Evolutionary conservation across 2,113 vertebrate genomes (phyloP).

Genomic region (Zingel zingel): DNA sequence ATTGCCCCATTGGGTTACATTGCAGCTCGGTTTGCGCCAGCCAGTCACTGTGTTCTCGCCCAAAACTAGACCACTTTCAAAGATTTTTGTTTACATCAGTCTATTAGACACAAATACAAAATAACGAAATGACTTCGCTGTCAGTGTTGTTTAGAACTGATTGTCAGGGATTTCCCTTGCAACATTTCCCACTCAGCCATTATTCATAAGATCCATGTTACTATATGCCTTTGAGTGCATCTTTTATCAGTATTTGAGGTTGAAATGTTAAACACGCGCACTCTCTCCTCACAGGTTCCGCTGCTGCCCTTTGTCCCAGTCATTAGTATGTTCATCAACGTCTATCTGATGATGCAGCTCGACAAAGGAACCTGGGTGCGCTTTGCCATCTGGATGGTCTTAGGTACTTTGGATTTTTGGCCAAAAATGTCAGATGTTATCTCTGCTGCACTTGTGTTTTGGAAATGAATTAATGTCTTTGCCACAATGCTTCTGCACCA

Average conservation of each 20-base stretch:
- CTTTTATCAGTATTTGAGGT: not conserved
- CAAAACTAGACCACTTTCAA: too few relatives aligned
- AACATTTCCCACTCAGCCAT: not conserved
- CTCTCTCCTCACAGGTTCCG: conserved; percentile 88
- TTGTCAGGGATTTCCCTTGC: not conserved
- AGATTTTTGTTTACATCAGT: too few relatives aligned
- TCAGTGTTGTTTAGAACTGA: not conserved
- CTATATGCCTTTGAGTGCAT: not conserved
- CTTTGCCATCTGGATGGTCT: conserved; percentile 92
- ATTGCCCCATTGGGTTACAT: too few relatives aligned
- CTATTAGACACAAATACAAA: too few relatives aligned
- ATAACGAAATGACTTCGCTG: too few relatives aligned
- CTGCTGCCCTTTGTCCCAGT: conserved; percentile 91
- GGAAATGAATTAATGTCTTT: not conserved
- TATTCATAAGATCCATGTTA: not conserved
- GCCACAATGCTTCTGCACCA: not conserved
- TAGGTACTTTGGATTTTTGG: conserved; percentile 81
- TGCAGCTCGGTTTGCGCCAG: too few relatives aligned
- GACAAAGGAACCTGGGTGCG: conserved; percentile 91
- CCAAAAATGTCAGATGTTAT: not conserved
- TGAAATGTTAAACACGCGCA: not conserved
- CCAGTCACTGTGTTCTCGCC: too few relatives aligned
- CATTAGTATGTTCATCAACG: conserved; percentile 94
- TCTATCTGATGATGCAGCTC: conserved; percentile 98
- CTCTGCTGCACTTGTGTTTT: rapidly evolving